A percentile compares a stretch with the other conserved stretches of the same genome.
phyloP scores from a whole-genome alignment of 2,797 vertebrate species.

The Kryptolebias ocellatus region DNA sequence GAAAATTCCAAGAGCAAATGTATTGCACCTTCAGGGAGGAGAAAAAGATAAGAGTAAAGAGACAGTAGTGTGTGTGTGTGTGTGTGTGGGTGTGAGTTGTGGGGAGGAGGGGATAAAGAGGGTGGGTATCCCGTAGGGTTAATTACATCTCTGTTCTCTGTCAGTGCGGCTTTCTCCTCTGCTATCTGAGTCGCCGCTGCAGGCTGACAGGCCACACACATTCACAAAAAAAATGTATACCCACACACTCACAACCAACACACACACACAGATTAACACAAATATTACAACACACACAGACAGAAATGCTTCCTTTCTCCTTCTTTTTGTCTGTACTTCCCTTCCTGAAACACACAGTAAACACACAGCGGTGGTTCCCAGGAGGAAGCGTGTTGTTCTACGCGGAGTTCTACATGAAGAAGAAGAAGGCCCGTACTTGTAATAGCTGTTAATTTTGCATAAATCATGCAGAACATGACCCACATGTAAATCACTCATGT shows the following conservation, averaged over 20 bases:
- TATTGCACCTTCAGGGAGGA: not conserved
- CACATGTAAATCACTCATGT: slow-evolving; percentile 77
- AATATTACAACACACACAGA: slow-evolving; percentile 28
- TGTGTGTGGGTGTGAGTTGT: slow-evolving; percentile 24
- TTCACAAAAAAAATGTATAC: slow-evolving; percentile 40
- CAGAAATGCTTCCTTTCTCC: slow-evolving; percentile 40
- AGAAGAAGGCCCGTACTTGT: slow-evolving; percentile 37
- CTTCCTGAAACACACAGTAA: slow-evolving; percentile 20
- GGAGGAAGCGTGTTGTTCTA: slow-evolving; percentile 44
- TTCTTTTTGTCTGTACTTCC: slow-evolving; percentile 44
- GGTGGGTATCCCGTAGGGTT: slow-evolving; percentile 72
- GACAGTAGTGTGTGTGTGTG: slow-evolving; percentile 25
- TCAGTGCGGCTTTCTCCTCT: slow-evolving; percentile 67
- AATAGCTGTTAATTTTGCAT: slow-evolving; percentile 75
- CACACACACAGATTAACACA: slow-evolving; percentile 10
- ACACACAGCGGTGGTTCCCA: slow-evolving; percentile 40
- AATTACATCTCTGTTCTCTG: slow-evolving; percentile 84
- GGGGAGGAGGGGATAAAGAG: slow-evolving; percentile 2
- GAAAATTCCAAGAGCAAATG: no score
- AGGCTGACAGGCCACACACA: slow-evolving; percentile 65
- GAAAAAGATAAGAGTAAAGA: not conserved
- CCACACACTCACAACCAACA: slow-evolving; percentile 8
- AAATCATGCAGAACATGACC: slow-evolving; percentile 76
- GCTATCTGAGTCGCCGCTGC: slow-evolving; percentile 63
- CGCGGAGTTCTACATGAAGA: slow-evolving; percentile 39